Conservation (phyloP, 2,888 invertebrate species). For the Sarcophaga subvicina region DNA sequence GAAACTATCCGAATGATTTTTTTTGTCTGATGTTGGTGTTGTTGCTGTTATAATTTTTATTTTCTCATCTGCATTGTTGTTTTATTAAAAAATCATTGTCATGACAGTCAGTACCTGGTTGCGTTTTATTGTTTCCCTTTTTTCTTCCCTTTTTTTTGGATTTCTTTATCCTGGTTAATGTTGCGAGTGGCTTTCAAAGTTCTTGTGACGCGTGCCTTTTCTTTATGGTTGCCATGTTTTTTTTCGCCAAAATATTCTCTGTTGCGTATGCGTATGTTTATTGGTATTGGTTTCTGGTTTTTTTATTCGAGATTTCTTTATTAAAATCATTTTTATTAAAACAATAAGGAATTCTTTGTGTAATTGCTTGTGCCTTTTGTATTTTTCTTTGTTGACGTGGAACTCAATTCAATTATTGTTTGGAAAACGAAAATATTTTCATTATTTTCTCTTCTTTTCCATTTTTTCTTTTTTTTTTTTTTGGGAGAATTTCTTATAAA, state of each 20-base stretch:
- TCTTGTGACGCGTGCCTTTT: conserved; percentile 54
- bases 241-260: neutral
- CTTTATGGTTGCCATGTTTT: conserved; percentile 25
- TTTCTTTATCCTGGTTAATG: neutral
- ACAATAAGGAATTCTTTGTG: conserved; percentile 69
- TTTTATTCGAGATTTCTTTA: conserved; percentile 27
- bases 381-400: neutral
- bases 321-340: conserved; percentile 64
- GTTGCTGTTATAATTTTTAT: neutral
- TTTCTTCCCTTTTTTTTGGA: neutral
- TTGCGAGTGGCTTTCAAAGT: conserved; percentile 41
- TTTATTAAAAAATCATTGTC: conserved; percentile 33
- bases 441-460: no score
- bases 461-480: neutral
- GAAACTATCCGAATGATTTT: neutral
- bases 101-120: conserved; percentile 19
- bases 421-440: neutral
- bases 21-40: neutral
- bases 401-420: neutral
- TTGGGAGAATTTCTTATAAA: conserved; percentile 43
- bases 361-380: neutral
- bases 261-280: no score
- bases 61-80: neutral
- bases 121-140: neutral
- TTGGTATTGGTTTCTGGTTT: no score